These are phyloP conservation scores for Hemicordylus capensis DNA, from an alignment of 2,113 vertebrate genomes.

Conservation along the genomic window DNA sequence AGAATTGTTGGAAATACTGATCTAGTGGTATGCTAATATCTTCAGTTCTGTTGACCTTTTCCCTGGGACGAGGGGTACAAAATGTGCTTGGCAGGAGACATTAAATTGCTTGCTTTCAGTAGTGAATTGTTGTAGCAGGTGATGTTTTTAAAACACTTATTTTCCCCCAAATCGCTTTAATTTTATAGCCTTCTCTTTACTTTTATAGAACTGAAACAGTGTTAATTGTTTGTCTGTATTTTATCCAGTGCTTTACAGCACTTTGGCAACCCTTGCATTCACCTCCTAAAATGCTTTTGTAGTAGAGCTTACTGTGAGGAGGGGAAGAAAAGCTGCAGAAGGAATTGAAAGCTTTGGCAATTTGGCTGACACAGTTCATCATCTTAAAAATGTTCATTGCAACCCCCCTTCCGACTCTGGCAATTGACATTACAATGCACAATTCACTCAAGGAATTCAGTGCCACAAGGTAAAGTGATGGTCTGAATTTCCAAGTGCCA, in stretches of 20 bases:
- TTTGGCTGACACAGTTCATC: constrained; percentile 38
- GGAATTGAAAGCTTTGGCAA: constrained; percentile 26
- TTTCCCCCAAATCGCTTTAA: constrained; percentile 45
- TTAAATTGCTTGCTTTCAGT: constrained; percentile 42
- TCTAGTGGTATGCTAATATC: not conserved
- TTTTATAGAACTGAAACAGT: constrained; percentile 32
- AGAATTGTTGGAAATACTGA: not conserved
- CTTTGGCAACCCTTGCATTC: constrained; percentile 42
- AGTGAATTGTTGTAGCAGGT: constrained; percentile 48
- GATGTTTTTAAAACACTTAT: constrained; percentile 36
- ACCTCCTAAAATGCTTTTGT: constrained; percentile 48
- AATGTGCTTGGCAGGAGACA: constrained; percentile 11
- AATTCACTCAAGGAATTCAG: not conserved
- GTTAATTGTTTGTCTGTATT: constrained; percentile 28
- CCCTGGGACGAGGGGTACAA: constrained; percentile 13
- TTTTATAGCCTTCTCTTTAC: constrained; percentile 53
- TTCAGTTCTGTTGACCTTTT: constrained; percentile 45
- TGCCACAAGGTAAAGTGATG: not conserved
- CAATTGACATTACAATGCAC: constrained; percentile 32
- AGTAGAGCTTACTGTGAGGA: constrained; percentile 41
- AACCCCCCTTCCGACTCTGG: constrained; percentile 27
- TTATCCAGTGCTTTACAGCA: constrained; percentile 40
- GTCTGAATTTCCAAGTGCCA: too few species aligned
- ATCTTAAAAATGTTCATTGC: constrained; percentile 49
- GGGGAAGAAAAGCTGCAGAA: not conserved